Evolutionary conservation across 2,113 vertebrate species (phyloP).

Genomic region (Lonchura striata): DNA sequence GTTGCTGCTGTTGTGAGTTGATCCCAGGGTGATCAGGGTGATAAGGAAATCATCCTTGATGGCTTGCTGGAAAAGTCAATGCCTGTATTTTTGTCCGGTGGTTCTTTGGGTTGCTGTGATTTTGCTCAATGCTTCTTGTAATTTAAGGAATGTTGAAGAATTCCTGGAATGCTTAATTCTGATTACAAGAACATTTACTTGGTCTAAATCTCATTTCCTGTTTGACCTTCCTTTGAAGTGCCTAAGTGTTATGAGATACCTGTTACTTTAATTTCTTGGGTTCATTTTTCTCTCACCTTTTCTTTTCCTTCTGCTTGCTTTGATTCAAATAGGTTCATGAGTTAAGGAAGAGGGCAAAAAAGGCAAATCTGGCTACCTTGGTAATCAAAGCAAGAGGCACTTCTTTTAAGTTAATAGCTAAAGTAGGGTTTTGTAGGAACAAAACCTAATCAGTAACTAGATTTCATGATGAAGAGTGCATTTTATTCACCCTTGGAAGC

Average conservation of each 20-base stretch:
- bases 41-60: background rate
- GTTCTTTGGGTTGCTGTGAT: background rate
- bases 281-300: conserved; percentile 9
- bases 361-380: background rate
- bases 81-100: background rate
- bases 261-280: background rate
- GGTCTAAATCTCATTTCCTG: background rate
- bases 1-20: background rate
- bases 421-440: conserved; percentile 38
- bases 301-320: background rate
- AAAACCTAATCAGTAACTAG: conserved; percentile 64
- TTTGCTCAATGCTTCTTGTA: background rate
- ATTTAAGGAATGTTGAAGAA: background rate
- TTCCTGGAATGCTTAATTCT: background rate
- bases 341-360: background rate
- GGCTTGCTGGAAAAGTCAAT: background rate
- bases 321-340: conserved; percentile 22
- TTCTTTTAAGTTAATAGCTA: conserved; percentile 22
- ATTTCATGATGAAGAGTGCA: conserved; percentile 40
- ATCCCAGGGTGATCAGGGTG: background rate
- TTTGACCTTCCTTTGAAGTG: background rate
- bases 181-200: background rate
- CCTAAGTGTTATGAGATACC: background rate
- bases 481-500: conserved; percentile 74
- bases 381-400: background rate